These are phyloP conservation scores for Lagenorhynchus albirostris DNA, from an alignment of 2,113 vertebrate genomes.

Conservation along the genomic window DNA sequence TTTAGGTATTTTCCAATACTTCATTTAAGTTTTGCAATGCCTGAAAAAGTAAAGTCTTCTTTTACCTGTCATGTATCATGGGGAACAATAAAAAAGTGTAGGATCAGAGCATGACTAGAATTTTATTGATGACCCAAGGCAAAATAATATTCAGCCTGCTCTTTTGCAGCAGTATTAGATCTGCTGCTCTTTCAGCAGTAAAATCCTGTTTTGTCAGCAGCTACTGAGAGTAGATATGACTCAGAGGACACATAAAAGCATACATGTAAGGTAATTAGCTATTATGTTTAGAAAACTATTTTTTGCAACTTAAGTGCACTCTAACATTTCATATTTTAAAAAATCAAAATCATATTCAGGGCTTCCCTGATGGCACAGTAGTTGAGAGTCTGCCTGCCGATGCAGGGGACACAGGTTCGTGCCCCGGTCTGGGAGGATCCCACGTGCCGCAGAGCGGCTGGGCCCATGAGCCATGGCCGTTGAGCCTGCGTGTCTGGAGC, in stretches of 20 bases:
- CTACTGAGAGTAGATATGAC: conserved; percentile 51
- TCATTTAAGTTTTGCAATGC: conserved; percentile 51
- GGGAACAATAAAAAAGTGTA: conserved; percentile 61
- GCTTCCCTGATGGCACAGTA: too few species aligned
- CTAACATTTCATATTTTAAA: conserved; percentile 51
- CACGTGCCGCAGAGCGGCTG: too few species aligned
- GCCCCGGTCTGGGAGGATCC: too few species aligned
- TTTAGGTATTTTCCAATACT: conserved; percentile 36
- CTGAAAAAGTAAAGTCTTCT: conserved; percentile 31
- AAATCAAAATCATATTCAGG: conserved; percentile 26
- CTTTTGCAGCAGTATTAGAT: conserved; percentile 49
- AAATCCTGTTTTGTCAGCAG: conserved; percentile 71
- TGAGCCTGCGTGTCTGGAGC: too few species aligned
- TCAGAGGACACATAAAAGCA: conserved; percentile 69
- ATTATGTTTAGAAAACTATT: conserved; percentile 44
- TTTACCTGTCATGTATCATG: conserved; percentile 39
- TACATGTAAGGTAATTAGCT: conserved; percentile 46
- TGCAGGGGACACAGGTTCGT: too few species aligned
- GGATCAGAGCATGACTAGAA: conserved; percentile 57
- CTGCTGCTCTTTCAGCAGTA: conserved; percentile 68
- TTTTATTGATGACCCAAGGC: conserved; percentile 60
- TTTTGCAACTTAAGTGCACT: conserved; percentile 30
- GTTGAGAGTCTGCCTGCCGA: too few species aligned
- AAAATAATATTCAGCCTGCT: conserved; percentile 55
- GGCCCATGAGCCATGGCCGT: too few species aligned